A percentile compares a stretch with the other conserved stretches of the same genome.
These are phyloP conservation scores for Saimiri boliviensis DNA, from an alignment of 2,113 vertebrate genomes.

Conservation along the genomic window DNA sequence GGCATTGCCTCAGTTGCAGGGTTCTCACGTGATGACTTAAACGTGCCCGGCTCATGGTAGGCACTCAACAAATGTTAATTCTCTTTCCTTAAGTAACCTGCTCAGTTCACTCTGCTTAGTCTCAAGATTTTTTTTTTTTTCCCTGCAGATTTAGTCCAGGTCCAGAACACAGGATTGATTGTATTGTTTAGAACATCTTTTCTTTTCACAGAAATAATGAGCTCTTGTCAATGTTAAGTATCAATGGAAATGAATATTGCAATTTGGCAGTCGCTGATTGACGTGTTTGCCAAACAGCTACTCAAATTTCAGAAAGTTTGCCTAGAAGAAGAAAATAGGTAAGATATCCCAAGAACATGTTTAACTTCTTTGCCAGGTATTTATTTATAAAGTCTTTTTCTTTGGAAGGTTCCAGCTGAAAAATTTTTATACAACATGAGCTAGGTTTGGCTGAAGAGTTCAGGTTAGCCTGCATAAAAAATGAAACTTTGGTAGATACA, in stretches of 20 bases:
- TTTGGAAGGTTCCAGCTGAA: conserved; percentile 16
- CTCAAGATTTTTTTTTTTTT: conserved; percentile 12
- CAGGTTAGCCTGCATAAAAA: neutral
- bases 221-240: conserved; percentile 50
- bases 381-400: conserved; percentile 42
- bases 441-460: conserved; percentile 28
- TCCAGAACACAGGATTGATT: conserved; percentile 8
- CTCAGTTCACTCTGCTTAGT: neutral
- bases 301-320: conserved; percentile 44
- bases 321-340: neutral
- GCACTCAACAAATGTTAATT: neutral
- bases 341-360: conserved; percentile 15
- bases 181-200: conserved; percentile 43
- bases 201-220: conserved; percentile 46
- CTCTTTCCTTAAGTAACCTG: neutral
- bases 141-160: conserved; percentile 13
- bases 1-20: neutral
- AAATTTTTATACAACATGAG: conserved; percentile 19
- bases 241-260: conserved; percentile 63
- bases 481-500: neutral
- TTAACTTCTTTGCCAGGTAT: conserved; percentile 2
- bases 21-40: neutral
- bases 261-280: conserved; percentile 69
- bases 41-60: neutral
- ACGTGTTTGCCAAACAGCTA: conserved; percentile 64